Base-by-base conservation (phyloP, 2,797 vertebrate genomes). In the Eospalax fontanierii region DNA sequence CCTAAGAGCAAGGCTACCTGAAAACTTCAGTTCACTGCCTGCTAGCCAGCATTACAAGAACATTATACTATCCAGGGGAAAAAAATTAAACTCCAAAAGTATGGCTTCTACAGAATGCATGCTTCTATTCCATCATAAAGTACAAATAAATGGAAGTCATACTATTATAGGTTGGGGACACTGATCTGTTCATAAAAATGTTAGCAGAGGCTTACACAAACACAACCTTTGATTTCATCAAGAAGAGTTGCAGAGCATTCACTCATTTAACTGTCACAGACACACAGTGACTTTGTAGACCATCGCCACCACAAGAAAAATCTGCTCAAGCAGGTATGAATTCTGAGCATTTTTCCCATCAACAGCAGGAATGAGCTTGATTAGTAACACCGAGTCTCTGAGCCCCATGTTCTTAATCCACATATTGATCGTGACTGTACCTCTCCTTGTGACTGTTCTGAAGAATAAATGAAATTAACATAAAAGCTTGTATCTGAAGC, bases 221-320 rank as follows among this genome's bases (percentile, higher is more conserved):
- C 3, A 38, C 43, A 80, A 38, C 8, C 4, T 54, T 24, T 3
- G 2, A 33, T 87, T 88, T 80, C 63, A 22, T 38, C n/a, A 59
- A 33, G 30, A 85, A 28, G 15, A 35, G 33, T 26, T n/a, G 35
- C 50, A 81, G 30, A n/a, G 2, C 76, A 54, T 65, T 70, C 9
- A 9, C 84, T 74, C 87, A 94, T 40, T 82, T 81, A 59, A 26
- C 61, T 6, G 92, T 90, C 40, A 74, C 22, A 73, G 78, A 71
- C 66, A 90, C 43, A 35, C 9, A 18, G 81, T 63, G 43, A 75
- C 28, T 28, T 91, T 82, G 28, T 2, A 83, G 71, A 78, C 21
- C n/a, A 81, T 43, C 92, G 38, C 46, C 73, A 59, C 30, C 80
- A 75, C 68, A 87, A 82, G 68, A 43, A 78, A 82, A 90, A 75